Conservation (phyloP, 2,797 vertebrate genomes). For the Trichosurus vulpecula region DNA sequence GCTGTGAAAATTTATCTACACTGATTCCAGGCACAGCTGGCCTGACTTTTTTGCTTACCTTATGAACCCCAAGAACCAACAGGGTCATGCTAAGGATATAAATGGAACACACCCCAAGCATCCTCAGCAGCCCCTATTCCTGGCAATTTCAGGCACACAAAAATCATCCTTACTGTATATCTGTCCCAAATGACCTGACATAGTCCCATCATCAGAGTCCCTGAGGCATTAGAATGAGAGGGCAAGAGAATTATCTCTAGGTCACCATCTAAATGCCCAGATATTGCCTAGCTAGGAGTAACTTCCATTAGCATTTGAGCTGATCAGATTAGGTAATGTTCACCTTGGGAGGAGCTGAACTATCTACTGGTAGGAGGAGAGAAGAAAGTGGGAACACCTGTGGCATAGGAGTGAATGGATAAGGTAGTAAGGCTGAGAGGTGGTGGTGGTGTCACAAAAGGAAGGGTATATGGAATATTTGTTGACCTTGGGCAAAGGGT, state of each 20-base stretch:
- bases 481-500: neutral
- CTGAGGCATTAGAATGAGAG: neutral
- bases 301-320: neutral
- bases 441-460: neutral
- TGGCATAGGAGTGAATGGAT: neutral
- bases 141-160: neutral
- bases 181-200: neutral
- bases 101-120: neutral
- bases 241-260: neutral
- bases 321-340: neutral
- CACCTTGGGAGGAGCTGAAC: neutral
- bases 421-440: neutral
- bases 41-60: neutral
- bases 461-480: neutral
- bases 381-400: neutral
- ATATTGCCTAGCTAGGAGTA: neutral
- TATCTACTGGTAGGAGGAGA: neutral
- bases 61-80: neutral
- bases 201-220: neutral
- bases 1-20: neutral
- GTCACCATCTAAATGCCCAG: neutral
- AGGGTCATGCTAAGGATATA: neutral
- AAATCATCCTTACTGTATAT: neutral
- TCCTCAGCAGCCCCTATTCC: neutral
- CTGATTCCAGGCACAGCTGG: neutral